Base-by-base conservation (phyloP, 2,113 vertebrate genomes). In the Ctenomys sociabilis region DNA sequence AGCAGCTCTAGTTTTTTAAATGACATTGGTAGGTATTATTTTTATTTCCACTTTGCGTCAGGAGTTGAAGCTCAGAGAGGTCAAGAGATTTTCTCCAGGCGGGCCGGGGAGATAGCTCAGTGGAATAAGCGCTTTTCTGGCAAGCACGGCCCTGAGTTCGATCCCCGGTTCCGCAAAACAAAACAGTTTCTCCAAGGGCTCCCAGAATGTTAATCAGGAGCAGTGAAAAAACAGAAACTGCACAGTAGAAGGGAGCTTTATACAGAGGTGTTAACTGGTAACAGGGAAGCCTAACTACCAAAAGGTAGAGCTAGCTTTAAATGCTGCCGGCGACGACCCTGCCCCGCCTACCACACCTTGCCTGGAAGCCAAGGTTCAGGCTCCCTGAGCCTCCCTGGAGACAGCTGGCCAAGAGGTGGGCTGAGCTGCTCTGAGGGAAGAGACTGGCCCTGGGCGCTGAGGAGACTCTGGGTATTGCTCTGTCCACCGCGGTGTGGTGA, bases 181-280 rank as follows among this genome's bases (percentile, higher is more conserved):
- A n/a, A n/a, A n/a, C n/a, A n/a, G n/a, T 90, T 86, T 87, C 30
- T 85, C 10, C 70, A 30, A 61, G 40, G 16, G 80, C 32, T 86
- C 37, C 49, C 32, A 91, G n/a, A 37, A 4, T 63, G 19, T 77
- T 32, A 49, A 5, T 28, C 16, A 80, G 61, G 17, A 17, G 75
- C 68, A 37, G 30, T 86, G 49, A 80, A 82, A 95, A 94, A 70
- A 57, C 5, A 80, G 92, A 94, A 94, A 84, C 28, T 28, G 40
- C 35, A 12, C 7, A 59, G 16, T 77, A 40, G 17, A 64, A 82
- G 59, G 14, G 43, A 40, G 85, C 10, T 85, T 70, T 61, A 83
- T 17, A 17, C 45, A 64, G 59, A 43, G 85, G 32, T 78, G 4
- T 52, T 80, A 72, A 52, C 45, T 64, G 43, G 54, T 35, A 28